Base-by-base conservation (phyloP, 2,113 vertebrate species). In the Pelecanus crispus region DNA sequence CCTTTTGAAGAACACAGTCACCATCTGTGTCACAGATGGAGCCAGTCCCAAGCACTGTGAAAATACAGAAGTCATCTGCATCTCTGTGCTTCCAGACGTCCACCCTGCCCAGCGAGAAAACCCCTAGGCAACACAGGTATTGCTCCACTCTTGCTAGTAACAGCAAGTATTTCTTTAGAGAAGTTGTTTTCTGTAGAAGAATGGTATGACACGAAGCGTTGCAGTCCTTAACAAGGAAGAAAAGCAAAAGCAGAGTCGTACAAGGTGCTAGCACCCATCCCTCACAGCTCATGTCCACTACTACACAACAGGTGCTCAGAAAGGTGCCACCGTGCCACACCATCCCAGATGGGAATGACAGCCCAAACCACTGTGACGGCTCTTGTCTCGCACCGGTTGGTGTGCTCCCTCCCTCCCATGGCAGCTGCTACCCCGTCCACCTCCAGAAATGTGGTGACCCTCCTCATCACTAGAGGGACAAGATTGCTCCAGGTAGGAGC, bases 361-460 rank as follows among this genome's bases (percentile, higher is more conserved):
- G 31, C 7, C 47, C 40, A 49, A 71, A 72, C 8, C 34, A 49
- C 25, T 32, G 28, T 8, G 13, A 29, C 2, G 2, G 42, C 38
- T 58, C 34, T 50, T 0, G 0, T 25, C 29, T 29, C 31, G 44
- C 1, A 7, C 5, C 0, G 0, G 22, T 31, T 81, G 34, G 13
- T 9, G 13, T 1, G 0, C 19, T 22, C 28, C 8, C 17, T 31
- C 22, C 7, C 13, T 65, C 17, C 22, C 38, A 40, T 0, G 1
- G 36, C n/a, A 73, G 42, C 62, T 79, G 66, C 26, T 5, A 32
- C 10, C 16, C 10, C 1, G 1, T 28, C 6, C 14, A 81, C 36
- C 16, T 77, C 31, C 19, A 58, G 38, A 94, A 77, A 56, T 3
- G 7, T 13, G 3, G 24, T 25, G 21, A 73, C 25, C 2, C 2